phyloP scores from a whole-genome alignment of 2,113 vertebrate species.

The Mustela lutreola region DNA sequence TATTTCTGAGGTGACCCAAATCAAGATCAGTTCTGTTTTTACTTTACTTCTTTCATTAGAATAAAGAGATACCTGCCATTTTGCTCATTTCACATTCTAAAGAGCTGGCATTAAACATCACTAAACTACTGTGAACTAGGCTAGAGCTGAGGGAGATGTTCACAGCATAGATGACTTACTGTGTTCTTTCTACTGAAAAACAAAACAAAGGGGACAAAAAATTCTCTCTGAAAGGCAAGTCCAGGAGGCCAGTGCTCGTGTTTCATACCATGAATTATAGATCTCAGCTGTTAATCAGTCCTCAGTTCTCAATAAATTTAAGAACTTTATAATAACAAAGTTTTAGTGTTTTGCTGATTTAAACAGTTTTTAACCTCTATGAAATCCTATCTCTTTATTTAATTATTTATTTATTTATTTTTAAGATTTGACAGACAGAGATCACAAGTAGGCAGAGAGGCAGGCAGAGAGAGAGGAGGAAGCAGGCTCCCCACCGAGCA shows the following conservation, averaged over 20 bases:
- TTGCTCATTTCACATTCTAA: background rate
- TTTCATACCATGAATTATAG: background rate
- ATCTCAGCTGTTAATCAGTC: background rate
- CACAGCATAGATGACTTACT: background rate
- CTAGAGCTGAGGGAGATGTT: background rate
- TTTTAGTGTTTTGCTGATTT: background rate
- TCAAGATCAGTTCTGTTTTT: conserved; percentile 5
- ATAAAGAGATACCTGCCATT: background rate
- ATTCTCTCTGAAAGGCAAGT: background rate
- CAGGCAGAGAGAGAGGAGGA: too few relatives aligned
- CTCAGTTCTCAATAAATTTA: background rate
- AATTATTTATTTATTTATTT: too few relatives aligned
- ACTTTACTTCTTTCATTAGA: background rate
- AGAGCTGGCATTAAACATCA: background rate
- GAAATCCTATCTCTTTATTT: background rate
- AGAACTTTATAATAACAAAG: background rate
- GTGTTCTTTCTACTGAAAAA: background rate
- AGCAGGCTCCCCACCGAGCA: too few relatives aligned
- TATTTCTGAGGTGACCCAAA: background rate
- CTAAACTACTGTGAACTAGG: background rate
- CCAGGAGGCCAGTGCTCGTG: background rate
- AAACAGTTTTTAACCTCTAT: background rate
- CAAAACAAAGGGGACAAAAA: background rate
- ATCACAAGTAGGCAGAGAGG: too few relatives aligned
- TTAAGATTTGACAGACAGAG: too few relatives aligned